A percentile compares a stretch with the other conserved stretches of the same genome.
phyloP scores from a whole-genome alignment of 2,888 invertebrate genomes.

The Phortica magna region DNA sequence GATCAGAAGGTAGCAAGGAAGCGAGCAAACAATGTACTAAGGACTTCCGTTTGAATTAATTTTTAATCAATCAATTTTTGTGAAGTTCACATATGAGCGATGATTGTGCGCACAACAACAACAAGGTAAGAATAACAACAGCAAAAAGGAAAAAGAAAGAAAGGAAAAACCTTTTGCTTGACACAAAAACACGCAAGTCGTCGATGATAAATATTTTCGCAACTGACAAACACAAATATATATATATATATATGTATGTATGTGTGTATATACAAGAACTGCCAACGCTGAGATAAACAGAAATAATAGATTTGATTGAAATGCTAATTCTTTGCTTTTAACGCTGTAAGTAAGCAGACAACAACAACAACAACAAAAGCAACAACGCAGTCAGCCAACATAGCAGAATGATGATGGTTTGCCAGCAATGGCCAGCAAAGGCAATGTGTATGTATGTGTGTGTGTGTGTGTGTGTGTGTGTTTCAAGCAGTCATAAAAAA shows the following conservation, averaged over 20 bases:
- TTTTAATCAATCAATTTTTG: constrained; percentile 60
- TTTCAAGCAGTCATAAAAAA: background rate
- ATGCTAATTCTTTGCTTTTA: constrained; percentile 60
- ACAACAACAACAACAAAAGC: constrained; percentile 32
- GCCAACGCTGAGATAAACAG: constrained; percentile 45
- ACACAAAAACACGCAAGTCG: background rate
- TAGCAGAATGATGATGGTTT: too few relatives aligned
- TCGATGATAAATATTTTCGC: background rate
- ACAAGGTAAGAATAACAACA: background rate
- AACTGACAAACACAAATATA: constrained; percentile 10
- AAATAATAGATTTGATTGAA: constrained; percentile 71
- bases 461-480: background rate
- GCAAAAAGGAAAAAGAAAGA: too few relatives aligned
- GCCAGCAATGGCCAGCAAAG: background rate
- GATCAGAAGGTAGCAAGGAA: background rate
- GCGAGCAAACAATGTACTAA: constrained; percentile 33
- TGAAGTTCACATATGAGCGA: background rate
- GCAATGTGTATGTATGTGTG: too few relatives aligned
- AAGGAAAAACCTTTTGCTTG: background rate
- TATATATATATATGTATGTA: background rate
- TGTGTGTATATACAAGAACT: background rate
- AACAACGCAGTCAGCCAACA: constrained; percentile 17
- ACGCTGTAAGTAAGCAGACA: background rate
- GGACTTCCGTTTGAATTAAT: constrained; percentile 63
- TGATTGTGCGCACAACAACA: background rate